Conservation (phyloP, 1,140 invertebrate species). For the Nasonia vitripennis region DNA sequence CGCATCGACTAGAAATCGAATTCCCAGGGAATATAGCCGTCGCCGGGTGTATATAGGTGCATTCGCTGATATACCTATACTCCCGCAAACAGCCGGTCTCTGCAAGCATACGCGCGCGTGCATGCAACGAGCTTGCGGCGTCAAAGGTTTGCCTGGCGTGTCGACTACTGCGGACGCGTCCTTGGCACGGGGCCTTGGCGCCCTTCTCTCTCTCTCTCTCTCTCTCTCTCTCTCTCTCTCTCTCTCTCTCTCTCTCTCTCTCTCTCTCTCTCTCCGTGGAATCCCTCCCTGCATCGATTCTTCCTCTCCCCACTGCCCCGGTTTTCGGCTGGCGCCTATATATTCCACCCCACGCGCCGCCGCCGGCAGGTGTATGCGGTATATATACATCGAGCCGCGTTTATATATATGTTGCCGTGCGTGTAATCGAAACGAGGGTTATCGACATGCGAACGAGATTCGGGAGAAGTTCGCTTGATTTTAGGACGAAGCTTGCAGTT, state of each 20-base stretch:
- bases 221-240: too few relatives aligned
- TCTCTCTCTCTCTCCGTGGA: background rate
- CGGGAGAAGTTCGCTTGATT: too few relatives aligned
- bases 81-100: too few relatives aligned
- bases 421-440: too few relatives aligned
- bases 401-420: too few relatives aligned
- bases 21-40: background rate
- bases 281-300: constrained; percentile 38
- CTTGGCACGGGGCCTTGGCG: constrained; percentile 47
- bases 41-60: background rate
- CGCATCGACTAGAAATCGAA: background rate
- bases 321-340: background rate
- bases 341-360: background rate
- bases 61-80: too few relatives aligned
- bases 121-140: background rate
- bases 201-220: constrained; percentile 14
- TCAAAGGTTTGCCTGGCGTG: background rate
- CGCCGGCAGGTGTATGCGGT: too few relatives aligned
- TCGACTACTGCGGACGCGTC: constrained; percentile 13
- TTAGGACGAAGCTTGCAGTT: too few relatives aligned
- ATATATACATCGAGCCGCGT: too few relatives aligned
- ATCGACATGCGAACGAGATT: too few relatives aligned
- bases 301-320: background rate
- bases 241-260: too few relatives aligned
- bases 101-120: background rate